Evolutionary conservation across 2,797 vertebrate genomes (phyloP), one percentile per base, ranked within the genome.

Genomic region (Rhinogobio ventralis): DNA sequence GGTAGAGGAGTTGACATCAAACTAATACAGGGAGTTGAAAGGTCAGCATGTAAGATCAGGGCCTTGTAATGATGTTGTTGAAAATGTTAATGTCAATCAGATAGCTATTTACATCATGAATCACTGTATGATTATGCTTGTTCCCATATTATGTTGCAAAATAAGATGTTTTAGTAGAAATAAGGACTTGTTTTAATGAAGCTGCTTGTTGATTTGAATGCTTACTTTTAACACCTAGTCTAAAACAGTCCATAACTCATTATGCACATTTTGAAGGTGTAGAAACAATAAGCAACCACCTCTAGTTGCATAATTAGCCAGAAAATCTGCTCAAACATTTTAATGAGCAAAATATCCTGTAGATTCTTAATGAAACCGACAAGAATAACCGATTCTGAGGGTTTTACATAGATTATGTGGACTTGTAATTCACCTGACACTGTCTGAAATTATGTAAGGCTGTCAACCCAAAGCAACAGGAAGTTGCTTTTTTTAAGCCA

Each of bases 1-100:
- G 79, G 85, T 79, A 72, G 33, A 8, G 30, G 33, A 25, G 71
- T 75, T 53, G 71, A 87, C 74, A 83, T 88, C 82, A 87, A 81
- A 86, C 42, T n/a, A 73, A 72, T 17, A 30, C 68, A 28, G 36
- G 28, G 14, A 53, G 46, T 53, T 39, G 62, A 55, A 72, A 79
- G 81, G 81, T 36, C 81, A n/a, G 23, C 5, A 51, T 64, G 57
- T 66, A n/a, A 72, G 78, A 82, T 86, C 62, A 71, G 7, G 14
- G 33, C 64, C n/a, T 55, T 53, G 55, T 77, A 83, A 62, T 85
- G 78, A 79, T 30, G n/a, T 45, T 79, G 57, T 23, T 82, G 73
- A 9, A 46, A 60, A 73, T 49, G 53, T 82, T 30, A 25, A 49
- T 82, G 51, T 25, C 13, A 33, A 19, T 46, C 53, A 17, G 28